Conservation (phyloP, 2,113 vertebrate species). For the Lepidothrix coronata region DNA sequence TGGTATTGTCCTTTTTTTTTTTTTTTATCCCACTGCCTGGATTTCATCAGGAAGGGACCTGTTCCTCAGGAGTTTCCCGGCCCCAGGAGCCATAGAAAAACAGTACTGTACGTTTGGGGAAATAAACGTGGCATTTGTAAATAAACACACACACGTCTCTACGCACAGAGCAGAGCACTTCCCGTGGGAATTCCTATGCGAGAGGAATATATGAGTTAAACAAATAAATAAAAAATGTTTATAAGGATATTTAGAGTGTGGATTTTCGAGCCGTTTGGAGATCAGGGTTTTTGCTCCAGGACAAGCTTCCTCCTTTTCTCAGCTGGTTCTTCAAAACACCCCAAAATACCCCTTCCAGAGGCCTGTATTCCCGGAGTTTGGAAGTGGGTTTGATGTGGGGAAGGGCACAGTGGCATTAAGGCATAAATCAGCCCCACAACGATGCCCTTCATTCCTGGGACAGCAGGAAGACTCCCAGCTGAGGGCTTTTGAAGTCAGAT, state of each 20-base stretch:
- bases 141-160: not conserved
- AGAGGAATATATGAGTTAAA: not conserved
- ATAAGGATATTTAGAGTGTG: not conserved
- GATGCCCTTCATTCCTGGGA: not conserved
- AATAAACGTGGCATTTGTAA: not conserved
- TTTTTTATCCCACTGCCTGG: not conserved
- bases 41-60: constrained; percentile 25
- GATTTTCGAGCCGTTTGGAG: not conserved
- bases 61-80: constrained; percentile 73
- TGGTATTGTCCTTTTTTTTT: not conserved
- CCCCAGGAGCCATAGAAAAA: constrained; percentile 72
- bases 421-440: not conserved
- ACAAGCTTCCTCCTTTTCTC: not conserved
- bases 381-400: not conserved
- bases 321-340: not conserved
- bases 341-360: not conserved
- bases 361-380: not conserved
- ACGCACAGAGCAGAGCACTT: not conserved
- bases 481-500: not conserved
- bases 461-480: not conserved
- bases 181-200: not conserved
- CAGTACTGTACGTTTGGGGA: not conserved
- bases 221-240: not conserved
- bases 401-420: not conserved
- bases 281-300: not conserved